Percentiles rank a stretch among this genome's conserved stretches.
These are phyloP conservation scores for Pelochelys cantorii DNA, from an alignment of 2,797 vertebrate genomes.

Conservation along the genomic window DNA sequence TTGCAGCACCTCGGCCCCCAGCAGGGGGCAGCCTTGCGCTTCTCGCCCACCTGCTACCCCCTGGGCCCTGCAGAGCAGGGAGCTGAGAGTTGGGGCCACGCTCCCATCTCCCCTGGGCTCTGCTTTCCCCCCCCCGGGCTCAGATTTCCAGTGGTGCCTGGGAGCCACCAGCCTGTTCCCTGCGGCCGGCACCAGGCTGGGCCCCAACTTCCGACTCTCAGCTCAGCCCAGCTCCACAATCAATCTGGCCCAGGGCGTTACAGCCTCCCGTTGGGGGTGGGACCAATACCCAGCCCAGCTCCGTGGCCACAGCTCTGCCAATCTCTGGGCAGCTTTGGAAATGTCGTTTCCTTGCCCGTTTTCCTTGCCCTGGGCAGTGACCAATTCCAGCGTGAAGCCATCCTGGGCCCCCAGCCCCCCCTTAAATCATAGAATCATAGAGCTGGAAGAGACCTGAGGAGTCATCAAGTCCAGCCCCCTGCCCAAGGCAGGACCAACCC, in stretches of 20 bases:
- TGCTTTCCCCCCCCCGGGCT: conserved; percentile 13
- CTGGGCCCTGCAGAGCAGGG: background rate
- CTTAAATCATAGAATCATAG: no score
- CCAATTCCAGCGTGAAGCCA: background rate
- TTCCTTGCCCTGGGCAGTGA: background rate
- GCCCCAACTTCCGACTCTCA: no score
- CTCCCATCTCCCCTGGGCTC: conserved; percentile 27
- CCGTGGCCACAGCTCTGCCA: rapidly evolving
- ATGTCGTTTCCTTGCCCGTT: background rate
- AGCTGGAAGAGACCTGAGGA: no score
- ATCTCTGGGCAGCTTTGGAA: background rate
- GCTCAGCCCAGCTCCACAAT: background rate
- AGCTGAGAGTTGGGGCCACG: background rate
- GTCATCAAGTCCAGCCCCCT: background rate
- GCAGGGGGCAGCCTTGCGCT: no score
- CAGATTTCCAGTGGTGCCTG: background rate
- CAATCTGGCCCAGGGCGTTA: background rate
- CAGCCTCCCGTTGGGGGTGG: no score
- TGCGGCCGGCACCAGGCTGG: background rate
- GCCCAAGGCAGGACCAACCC: no score
- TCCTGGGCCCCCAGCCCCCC: no score
- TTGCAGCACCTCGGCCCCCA: no score
- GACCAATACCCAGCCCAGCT: background rate
- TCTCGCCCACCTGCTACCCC: background rate
- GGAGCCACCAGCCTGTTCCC: background rate